Evolutionary conservation across 1,140 invertebrate species (phyloP).

Genomic region (Brachionus plicatilis): DNA sequence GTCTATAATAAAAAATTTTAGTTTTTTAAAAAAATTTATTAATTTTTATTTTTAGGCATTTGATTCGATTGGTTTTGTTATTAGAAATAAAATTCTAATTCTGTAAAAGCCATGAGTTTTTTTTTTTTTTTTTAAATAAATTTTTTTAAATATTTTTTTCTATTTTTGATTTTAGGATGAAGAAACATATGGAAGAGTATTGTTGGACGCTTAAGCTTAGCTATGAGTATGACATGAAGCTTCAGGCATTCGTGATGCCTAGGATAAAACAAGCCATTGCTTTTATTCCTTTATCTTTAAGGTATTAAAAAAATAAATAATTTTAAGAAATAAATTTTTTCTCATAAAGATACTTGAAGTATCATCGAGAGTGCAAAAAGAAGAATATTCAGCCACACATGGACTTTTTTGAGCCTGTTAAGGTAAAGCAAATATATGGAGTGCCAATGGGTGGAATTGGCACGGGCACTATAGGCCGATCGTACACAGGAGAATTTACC

Average conservation of each 20-base stretch:
- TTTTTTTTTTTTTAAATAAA: neutral
- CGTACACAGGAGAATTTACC: conserved; percentile 86
- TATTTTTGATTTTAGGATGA: neutral
- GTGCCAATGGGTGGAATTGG: conserved; percentile 70
- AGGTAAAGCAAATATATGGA: conserved; percentile 36
- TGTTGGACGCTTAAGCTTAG: conserved; percentile 9
- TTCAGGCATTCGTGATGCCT: neutral
- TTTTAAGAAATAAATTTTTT: neutral
- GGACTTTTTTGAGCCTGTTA: conserved; percentile 1
- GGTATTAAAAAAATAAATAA: neutral
- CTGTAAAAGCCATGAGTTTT: neutral
- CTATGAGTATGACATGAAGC: neutral
- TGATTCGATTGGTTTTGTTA: neutral
- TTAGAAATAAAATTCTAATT: conserved; percentile 18
- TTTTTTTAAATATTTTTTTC: neutral
- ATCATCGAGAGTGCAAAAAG: neutral
- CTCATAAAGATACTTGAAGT: neutral
- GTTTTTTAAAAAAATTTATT: neutral
- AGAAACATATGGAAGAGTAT: neutral
- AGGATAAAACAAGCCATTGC: conserved; percentile 6
- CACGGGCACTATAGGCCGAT: conserved; percentile 77
- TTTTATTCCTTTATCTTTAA: neutral
- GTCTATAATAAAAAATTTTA: too few relatives aligned
- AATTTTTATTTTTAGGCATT: neutral
- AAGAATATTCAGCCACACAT: neutral